phyloP scores from a whole-genome alignment of 1,140 invertebrate species.

The Parasteatoda tepidariorum region DNA sequence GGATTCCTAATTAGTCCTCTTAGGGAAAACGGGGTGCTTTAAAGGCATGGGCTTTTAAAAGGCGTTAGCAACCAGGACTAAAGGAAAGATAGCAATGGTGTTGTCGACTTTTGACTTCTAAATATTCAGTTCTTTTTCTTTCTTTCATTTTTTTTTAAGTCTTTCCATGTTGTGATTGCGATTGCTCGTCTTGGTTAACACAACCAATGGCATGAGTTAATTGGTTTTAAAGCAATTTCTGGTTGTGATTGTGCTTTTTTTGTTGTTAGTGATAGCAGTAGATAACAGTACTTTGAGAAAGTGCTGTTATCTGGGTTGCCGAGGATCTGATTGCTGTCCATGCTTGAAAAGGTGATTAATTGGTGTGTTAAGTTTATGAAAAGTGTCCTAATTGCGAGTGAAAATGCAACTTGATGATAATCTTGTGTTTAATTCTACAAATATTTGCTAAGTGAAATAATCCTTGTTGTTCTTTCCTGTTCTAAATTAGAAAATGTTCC shows the following conservation, averaged over 20 bases:
- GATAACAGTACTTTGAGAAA: background rate
- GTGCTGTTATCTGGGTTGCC: too few relatives aligned
- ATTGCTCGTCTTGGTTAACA: too few relatives aligned
- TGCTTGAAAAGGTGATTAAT: too few relatives aligned
- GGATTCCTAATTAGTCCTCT: constrained; percentile 34
- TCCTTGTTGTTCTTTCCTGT: too few relatives aligned
- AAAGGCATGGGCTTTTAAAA: background rate
- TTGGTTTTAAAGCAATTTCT: background rate
- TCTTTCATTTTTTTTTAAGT: background rate
- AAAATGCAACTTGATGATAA: too few relatives aligned
- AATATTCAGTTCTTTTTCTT: background rate
- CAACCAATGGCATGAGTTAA: background rate
- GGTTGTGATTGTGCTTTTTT: background rate
- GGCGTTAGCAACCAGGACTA: background rate
- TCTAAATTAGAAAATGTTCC: too few relatives aligned
- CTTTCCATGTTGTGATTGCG: too few relatives aligned
- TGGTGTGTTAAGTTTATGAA: too few relatives aligned
- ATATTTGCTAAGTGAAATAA: too few relatives aligned
- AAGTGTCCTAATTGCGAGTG: too few relatives aligned
- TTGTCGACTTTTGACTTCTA: background rate
- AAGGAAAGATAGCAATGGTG: background rate
- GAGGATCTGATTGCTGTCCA: too few relatives aligned
- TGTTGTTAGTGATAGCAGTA: background rate
- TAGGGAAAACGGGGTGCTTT: constrained; percentile 10
- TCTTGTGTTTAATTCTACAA: too few relatives aligned